phyloP scores from a whole-genome alignment of 2,113 vertebrate species.

The Solea solea region DNA sequence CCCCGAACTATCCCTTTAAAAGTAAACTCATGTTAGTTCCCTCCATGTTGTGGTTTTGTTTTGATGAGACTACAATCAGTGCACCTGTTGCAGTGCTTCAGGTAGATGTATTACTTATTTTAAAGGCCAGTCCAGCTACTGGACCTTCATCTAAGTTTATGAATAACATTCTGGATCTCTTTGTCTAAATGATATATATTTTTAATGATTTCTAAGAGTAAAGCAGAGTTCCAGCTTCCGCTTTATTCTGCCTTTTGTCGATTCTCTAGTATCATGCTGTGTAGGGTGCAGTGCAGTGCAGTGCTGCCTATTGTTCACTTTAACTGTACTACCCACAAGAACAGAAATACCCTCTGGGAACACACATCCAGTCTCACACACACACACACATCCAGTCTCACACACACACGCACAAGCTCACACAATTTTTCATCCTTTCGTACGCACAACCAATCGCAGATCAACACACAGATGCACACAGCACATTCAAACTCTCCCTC shows the following conservation, averaged over 20 bases:
- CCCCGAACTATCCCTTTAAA: too few relatives aligned
- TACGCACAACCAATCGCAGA: slow-evolving; percentile 51
- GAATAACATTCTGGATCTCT: slow-evolving; percentile 5
- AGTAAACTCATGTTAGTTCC: not conserved
- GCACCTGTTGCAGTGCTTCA: slow-evolving; percentile 37
- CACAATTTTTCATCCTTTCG: slow-evolving; percentile 60
- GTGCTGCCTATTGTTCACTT: slow-evolving; percentile 68
- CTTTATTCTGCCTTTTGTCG: slow-evolving; percentile 34
- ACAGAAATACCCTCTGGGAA: slow-evolving; percentile 64
- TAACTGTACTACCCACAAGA: slow-evolving; percentile 59
- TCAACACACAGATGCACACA: slow-evolving; percentile 61
- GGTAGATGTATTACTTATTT: too few relatives aligned
- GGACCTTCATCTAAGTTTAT: not conserved
- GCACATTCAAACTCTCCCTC: slow-evolving; percentile 19
- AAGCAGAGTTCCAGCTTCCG: slow-evolving; percentile 20
- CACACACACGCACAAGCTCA: slow-evolving; percentile 30
- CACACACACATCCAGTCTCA: slow-evolving; percentile 24
- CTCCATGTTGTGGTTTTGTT: not conserved
- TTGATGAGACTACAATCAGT: not conserved
- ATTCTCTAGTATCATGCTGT: slow-evolving; percentile 37
- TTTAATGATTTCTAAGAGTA: slow-evolving; percentile 19
- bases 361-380: slow-evolving; percentile 16
- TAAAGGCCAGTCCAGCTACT: not conserved
- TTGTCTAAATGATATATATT: slow-evolving; percentile 2
- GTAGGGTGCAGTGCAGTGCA: slow-evolving; percentile 45